A percentile compares a stretch with the other conserved stretches of the same genome.
Evolutionary conservation across 2,113 vertebrate species (phyloP).

Genomic region (Myotis brandtii): DNA sequence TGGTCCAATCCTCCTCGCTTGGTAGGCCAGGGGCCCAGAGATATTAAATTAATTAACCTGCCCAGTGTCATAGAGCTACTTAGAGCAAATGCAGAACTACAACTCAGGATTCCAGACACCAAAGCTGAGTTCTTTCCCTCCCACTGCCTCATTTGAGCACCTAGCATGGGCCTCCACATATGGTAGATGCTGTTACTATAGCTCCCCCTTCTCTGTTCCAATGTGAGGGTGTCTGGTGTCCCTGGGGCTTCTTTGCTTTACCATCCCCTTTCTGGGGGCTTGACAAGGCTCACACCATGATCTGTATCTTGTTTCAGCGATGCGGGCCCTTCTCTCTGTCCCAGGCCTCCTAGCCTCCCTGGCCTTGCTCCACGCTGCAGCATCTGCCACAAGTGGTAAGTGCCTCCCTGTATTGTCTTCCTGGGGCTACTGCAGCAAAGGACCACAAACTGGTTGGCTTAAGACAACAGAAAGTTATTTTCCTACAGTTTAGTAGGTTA

Average conservation of each 20-base stretch:
- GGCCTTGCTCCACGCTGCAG: slow-evolving; percentile 1
- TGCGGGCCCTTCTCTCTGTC: slow-evolving; percentile 38
- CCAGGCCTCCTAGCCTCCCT: slow-evolving; percentile 57
- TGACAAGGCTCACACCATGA: background rate
- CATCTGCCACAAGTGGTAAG: slow-evolving; percentile 51
- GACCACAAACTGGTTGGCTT: background rate
- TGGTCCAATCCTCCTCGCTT: background rate
- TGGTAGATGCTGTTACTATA: background rate
- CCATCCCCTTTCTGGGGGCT: background rate
- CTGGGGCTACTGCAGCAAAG: background rate
- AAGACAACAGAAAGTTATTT: background rate
- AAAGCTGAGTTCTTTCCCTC: background rate
- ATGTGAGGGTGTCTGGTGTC: background rate
- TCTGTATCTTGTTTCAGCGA: slow-evolving; percentile 55
- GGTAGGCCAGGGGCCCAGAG: background rate
- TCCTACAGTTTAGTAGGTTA: background rate
- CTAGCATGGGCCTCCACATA: background rate
- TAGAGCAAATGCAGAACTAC: background rate
- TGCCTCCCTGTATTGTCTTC: background rate
- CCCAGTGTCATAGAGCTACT: background rate
- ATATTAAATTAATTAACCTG: background rate
- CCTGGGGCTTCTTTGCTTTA: background rate
- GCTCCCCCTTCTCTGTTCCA: background rate
- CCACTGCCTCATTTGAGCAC: background rate
- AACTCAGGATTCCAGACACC: background rate